Evolutionary conservation across 2,797 vertebrate genomes (phyloP), one percentile per base, ranked within the genome.

Genomic region (Todus mexicanus): DNA sequence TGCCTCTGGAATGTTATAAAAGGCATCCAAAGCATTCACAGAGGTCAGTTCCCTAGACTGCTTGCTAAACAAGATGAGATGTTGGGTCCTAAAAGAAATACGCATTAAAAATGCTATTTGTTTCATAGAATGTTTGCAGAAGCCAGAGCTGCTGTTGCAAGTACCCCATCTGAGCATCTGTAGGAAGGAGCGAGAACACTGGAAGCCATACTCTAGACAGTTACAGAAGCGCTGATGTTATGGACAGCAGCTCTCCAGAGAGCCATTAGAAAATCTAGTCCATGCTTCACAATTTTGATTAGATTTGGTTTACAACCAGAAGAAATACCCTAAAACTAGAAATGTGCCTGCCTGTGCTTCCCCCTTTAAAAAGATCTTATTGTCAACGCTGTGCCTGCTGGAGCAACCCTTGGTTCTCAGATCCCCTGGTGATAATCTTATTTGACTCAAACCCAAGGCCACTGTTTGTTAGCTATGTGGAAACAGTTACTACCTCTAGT

Each of bases 11-110:
- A 94, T 85, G 89, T 74, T 72, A 63, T 42, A 94, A 85, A 90
- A 94, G 40, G 89, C 92, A 93, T 93, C 59, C 82, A 90, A 92
- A 92, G 81, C 50, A 94, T 83, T 94, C 90, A 85, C 57, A 95
- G 89, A 96, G 84, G 92, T 92, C 92, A 93, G 3, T 83, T 96
- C 75, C 61, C 50, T 45, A 31, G 50, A 51, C 25, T 65, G 57
- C 89, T 92, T 68, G 59, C 72, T 82, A 77, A 90, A 72, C 70
- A 77, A 90, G 61, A 53, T 80, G 54, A 92, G 80, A 48, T 61
- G 23, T 33, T 74, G 15, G 9, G 15, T 74, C 42, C 61, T 94
- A 47, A 81, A 83, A 87, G 75, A 95, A 85, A 71, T 81, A 70
- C 25, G 15, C 47, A 81, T 75, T 63, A 35, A 89, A 94, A 89